Base-by-base conservation (phyloP, 2,797 vertebrate species). In the Muscicapa striata region DNA sequence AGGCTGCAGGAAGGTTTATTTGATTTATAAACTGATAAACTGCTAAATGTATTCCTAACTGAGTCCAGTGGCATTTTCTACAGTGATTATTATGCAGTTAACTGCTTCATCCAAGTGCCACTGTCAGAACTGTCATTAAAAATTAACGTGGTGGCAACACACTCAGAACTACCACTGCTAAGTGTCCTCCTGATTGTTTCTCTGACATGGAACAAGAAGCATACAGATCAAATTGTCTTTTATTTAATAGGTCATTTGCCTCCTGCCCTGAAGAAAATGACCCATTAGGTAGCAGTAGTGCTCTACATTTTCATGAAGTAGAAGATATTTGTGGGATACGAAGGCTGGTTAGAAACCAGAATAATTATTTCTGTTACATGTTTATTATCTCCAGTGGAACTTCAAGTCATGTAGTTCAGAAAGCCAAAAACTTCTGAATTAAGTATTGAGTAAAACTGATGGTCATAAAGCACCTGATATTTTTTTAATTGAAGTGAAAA, bases 91-190 rank as follows among this genome's bases (percentile, higher is more conserved):
- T 72, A 16, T 40, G 21, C 22, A 64, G 69, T 61, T 66, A 62
- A 27, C 32, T 76, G 36, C 73, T 72, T 78, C 26, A 30, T 55
- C 55, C 38, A 10, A 59, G 34, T 55, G 34, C 55, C 21, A 5
- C n/a, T 45, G 34, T 26, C 57, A 52, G 13, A 19, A 8, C 43
- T 49, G 27, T 48, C 67, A 38, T 38, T 70, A 75, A 30, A 49
- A 67, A 32, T 46, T 49, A 54, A 51, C 0, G 0, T 3, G 4
- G 23, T 84, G 41, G 22, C 10, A 17, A 4, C 14, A 4, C 9
- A 12, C 36, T 45, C 34, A 34, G 57, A 75, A 18, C 54, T 52
- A 13, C 61, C 36, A 11, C 61, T 46, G 6, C 34, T 46, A 15
- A 36, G 30, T 43, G 23, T 64, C 32, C 7, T 80, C 7, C 59